Percentiles rank a stretch among this genome's conserved stretches.
Evolutionary conservation across 35 echinoderm and acorn worm genomes (phyloP).

Genomic region (Apostichopus parvimensis): DNA sequence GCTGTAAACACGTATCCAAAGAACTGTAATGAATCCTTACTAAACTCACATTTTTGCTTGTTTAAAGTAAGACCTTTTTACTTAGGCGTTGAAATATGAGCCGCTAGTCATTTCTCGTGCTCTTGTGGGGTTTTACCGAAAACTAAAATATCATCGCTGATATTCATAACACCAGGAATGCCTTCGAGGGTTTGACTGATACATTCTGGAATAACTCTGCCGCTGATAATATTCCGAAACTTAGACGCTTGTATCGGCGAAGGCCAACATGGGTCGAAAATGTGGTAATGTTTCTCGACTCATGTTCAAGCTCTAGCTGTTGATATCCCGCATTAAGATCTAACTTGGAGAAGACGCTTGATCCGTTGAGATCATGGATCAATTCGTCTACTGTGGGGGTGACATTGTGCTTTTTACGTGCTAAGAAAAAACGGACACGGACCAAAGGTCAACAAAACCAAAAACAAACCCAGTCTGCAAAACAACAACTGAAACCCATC

Average conservation of each 20-base stretch:
- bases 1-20: neutral
- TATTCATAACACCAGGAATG: neutral
- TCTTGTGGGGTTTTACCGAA: constrained; percentile 28
- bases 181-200: constrained; percentile 9
- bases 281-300: constrained; percentile 60
- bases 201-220: constrained; percentile 11
- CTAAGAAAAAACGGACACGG: too few relatives aligned
- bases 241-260: constrained; percentile 19
- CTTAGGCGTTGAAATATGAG: neutral
- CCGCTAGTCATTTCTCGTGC: neutral
- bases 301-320: constrained; percentile 60
- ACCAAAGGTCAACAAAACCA: too few relatives aligned
- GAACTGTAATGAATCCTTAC: neutral
- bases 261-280: constrained; percentile 32
- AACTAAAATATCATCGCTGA: constrained; percentile 71
- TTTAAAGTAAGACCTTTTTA: constrained; percentile 26
- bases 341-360: constrained; percentile 64
- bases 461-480: too few relatives aligned
- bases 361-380: constrained; percentile 65
- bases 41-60: constrained; percentile 49
- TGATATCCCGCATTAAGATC: constrained; percentile 78
- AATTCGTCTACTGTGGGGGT: constrained; percentile 72
- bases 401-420: too few relatives aligned
- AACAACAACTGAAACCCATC: too few relatives aligned
- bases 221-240: constrained; percentile 32